Evolutionary conservation across 2,888 invertebrate genomes (phyloP), one percentile per base, ranked within the genome.

Genomic region (Leptarthrus brevirostris): DNA sequence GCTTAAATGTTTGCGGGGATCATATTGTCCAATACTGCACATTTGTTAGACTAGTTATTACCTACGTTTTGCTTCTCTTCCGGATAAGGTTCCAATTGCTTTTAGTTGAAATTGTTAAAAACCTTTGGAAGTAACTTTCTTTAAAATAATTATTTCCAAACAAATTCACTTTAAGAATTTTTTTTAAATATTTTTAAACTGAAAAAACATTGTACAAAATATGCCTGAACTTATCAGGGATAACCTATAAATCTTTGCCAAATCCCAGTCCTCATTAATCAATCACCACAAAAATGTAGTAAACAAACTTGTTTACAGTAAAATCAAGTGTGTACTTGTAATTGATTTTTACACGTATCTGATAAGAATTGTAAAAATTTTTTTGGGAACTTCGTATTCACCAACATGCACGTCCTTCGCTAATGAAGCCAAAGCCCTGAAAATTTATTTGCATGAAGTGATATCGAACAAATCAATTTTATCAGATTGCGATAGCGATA

Each of bases 401-500:
- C 3, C 12, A 4, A 47, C 16, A 12, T 12, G 12, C 47, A 3
- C n/a, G 47, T 47, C 47, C 47, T 47, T 47, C 47, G 12, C n/a
- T 8, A 30, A 30, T 30, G 30, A 30, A 30, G 4, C 4, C 47
- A 47, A 47, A 47, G 16, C 47, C 47, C 12, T 47, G 47, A 47
- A 30, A 30, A 14, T 47, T 47, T 47, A 47, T 47, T 47, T 47
- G 47, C 47, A 47, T 47, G 47, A 47, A 16, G 3, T 47, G n/a
- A 14, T 47, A 47, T 47, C 16, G n/a, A 47, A 12, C n/a, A 47
- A 47, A 47, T 47, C 47, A 47, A 47, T 47, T 47, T 47, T 47
- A 12, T 30, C 30, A 30, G 30, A 16, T 47, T 47, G 3, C 3
- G 16, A 16, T 47, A 47, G n/a, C 16, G 47, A 47, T 36, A 47